phyloP scores from a whole-genome alignment of 2,113 vertebrate genomes.

The Naja naja region DNA sequence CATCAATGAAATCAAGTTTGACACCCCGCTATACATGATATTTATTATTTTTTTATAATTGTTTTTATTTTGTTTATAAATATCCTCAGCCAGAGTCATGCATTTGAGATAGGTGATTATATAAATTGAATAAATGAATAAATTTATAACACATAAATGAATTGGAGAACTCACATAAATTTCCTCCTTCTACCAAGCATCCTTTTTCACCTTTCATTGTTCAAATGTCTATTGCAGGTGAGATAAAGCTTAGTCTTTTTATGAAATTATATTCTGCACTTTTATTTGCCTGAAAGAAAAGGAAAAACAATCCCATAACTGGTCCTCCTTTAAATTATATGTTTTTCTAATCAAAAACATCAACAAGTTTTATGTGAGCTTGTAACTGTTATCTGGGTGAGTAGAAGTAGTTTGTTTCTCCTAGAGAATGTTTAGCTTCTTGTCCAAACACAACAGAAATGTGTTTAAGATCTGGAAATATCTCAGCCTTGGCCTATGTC shows the following conservation, averaged over 20 bases:
- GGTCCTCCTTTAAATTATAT: background rate
- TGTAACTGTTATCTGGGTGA: background rate
- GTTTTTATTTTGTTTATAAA: background rate
- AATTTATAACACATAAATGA: background rate
- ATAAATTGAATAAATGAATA: background rate
- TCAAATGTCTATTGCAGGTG: background rate
- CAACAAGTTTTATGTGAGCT: slow-evolving; percentile 7
- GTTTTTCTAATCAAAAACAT: background rate
- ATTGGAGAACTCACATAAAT: background rate
- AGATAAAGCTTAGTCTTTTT: slow-evolving; percentile 7
- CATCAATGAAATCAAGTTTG: too few relatives aligned
- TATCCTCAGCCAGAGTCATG: background rate
- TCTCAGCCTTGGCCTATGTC: background rate
- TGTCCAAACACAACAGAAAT: background rate
- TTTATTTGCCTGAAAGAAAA: background rate
- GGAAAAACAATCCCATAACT: background rate
- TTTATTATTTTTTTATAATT: background rate
- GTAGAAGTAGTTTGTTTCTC: background rate
- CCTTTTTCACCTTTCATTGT: background rate
- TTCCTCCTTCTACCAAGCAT: background rate
- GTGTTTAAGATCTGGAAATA: background rate
- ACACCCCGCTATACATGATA: background rate
- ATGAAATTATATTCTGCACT: slow-evolving; percentile 8
- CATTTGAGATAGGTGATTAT: background rate
- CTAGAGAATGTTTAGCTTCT: background rate